Conservation (phyloP, 2,888 invertebrate genomes). For the Dicyrtomina minuta region DNA sequence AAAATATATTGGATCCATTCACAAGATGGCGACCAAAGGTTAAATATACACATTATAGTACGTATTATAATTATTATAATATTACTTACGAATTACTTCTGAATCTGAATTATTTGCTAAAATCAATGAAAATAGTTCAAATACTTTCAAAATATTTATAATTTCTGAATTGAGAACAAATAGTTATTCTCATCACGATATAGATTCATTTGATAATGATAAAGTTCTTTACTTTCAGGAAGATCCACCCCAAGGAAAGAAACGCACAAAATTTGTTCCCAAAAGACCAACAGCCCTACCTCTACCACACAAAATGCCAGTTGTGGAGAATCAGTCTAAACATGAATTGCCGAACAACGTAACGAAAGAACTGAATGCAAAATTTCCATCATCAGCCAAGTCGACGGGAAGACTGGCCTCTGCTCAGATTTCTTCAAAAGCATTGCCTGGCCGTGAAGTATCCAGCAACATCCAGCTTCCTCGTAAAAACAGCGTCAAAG, state of each 20-base stretch:
- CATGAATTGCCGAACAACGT: background rate
- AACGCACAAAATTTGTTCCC: conserved; percentile 2
- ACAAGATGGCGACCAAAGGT: conserved; percentile 16
- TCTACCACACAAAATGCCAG: background rate
- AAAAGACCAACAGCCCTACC: conserved; percentile 10
- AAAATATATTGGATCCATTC: conserved; percentile 32
- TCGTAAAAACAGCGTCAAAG: background rate
- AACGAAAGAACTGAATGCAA: background rate
- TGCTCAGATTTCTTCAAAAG: background rate
- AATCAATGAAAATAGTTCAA: too few species aligned
- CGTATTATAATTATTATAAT: background rate
- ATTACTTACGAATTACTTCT: background rate
- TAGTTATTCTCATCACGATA: too few species aligned
- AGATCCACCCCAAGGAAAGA: background rate
- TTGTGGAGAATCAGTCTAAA: too few species aligned
- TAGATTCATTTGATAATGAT: too few species aligned
- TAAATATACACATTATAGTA: too few species aligned
- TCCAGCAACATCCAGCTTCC: background rate
- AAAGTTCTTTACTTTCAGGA: background rate
- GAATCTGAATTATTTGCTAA: too few species aligned
- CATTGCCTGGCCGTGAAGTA: background rate
- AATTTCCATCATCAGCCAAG: background rate
- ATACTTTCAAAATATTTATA: background rate
- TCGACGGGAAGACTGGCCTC: background rate
- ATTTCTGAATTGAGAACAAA: too few species aligned